Percentiles rank a stretch among this genome's conserved stretches.
phyloP scores from a whole-genome alignment of 2,113 vertebrate species.

The Procapra przewalskii region DNA sequence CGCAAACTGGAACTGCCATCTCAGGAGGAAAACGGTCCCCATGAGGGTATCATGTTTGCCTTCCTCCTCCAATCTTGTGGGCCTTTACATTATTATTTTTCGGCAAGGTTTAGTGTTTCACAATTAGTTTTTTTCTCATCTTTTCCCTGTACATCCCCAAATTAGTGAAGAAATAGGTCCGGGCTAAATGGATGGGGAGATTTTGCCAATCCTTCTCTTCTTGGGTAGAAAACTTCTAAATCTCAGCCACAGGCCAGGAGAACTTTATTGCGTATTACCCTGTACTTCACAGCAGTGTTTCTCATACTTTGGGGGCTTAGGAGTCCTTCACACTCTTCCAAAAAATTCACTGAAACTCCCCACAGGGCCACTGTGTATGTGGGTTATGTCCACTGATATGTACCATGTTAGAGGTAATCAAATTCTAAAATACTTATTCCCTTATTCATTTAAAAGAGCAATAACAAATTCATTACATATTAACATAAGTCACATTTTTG shows the following conservation, averaged over 20 bases:
- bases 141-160: not conserved
- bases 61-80: not conserved
- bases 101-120: not conserved
- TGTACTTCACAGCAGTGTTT: not conserved
- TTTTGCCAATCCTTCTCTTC: not conserved
- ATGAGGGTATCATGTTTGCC: not conserved
- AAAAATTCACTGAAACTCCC: not conserved
- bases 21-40: not conserved
- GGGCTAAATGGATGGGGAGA: not conserved
- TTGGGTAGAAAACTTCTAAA: not conserved
- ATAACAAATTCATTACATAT: not conserved
- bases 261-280: not conserved
- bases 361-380: not conserved
- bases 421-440: not conserved
- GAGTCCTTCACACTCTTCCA: not conserved
- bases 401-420: not conserved
- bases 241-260: not conserved
- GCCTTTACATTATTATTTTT: not conserved
- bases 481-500: not conserved
- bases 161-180: not conserved
- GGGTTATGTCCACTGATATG: not conserved
- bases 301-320: not conserved
- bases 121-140: not conserved
- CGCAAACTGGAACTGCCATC: rapidly evolving
- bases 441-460: not conserved